phyloP scores from a whole-genome alignment of 2,888 invertebrate species.

The Aporophyla lueneburgensis region DNA sequence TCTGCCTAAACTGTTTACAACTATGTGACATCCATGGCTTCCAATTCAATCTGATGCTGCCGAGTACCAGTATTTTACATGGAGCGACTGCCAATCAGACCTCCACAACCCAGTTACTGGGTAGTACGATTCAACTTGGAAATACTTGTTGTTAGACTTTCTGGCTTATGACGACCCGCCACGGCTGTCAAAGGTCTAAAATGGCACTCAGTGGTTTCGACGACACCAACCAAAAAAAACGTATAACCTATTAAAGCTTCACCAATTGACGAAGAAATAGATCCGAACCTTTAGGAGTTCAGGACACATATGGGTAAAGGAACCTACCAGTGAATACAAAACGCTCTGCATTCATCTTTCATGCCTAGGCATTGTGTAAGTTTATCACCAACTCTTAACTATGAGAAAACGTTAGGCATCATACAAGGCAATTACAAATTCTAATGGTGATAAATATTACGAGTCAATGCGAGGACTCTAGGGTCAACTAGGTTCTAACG shows the following conservation, averaged over 20 bases:
- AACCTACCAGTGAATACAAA: not conserved
- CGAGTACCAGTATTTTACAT: too few species aligned
- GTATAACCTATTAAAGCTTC: too few species aligned
- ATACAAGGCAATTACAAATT: conserved; percentile 53
- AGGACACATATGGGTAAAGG: not conserved
- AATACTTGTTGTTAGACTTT: too few species aligned
- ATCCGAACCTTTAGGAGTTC: not conserved
- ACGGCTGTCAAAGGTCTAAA: too few species aligned
- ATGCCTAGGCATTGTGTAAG: not conserved
- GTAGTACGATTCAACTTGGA: too few species aligned
- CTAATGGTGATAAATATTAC: conserved; percentile 58
- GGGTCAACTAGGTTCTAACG: conserved; percentile 49
- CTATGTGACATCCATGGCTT: too few species aligned
- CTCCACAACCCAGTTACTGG: too few species aligned
- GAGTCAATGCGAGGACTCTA: conserved; percentile 41
- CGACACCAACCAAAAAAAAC: not conserved
- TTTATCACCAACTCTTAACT: conserved; percentile 45
- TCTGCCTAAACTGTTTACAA: too few species aligned
- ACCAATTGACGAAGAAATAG: not conserved
- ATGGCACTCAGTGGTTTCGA: too few species aligned
- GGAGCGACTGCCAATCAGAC: too few species aligned
- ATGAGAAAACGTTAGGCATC: conserved; percentile 24
- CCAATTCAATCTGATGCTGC: too few species aligned
- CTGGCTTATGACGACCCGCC: too few species aligned
- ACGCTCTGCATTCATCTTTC: conserved; percentile 5